Percentiles rank a stretch among this genome's conserved stretches.
Conservation (phyloP, 2,797 vertebrate species). For the Apogon hyalosoma region DNA sequence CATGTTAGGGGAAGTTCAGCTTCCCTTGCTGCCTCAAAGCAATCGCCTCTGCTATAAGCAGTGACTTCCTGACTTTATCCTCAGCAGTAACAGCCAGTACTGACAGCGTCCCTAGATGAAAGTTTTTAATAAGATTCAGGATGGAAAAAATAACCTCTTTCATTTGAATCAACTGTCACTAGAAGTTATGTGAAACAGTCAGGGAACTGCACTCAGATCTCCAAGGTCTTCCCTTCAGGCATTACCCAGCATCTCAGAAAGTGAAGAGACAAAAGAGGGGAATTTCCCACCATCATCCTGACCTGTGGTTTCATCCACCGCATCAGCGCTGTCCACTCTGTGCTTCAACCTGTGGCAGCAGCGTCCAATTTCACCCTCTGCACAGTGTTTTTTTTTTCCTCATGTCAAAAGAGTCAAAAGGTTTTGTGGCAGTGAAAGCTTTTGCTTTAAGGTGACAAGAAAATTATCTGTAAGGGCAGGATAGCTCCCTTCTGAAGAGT, state of each 20-base stretch:
- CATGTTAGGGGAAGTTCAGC: too few species aligned
- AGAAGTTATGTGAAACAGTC: constrained; percentile 25
- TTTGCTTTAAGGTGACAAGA: constrained; percentile 33
- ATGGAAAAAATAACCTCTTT: constrained; percentile 15
- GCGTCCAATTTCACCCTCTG: constrained; percentile 17
- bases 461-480: constrained; percentile 10
- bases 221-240: constrained; percentile 24
- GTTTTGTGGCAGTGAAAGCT: constrained; percentile 28
- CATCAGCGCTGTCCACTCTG: constrained; percentile 11
- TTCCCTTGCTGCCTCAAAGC: too few species aligned
- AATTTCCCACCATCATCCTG: constrained; percentile 21
- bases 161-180: constrained; percentile 42
- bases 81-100: neutral
- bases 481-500: constrained; percentile 13
- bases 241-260: constrained; percentile 28
- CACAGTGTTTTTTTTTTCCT: constrained; percentile 9
- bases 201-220: constrained; percentile 19
- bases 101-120: constrained; percentile 36
- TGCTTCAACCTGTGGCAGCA: constrained; percentile 25
- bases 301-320: constrained; percentile 37
- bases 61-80: constrained; percentile 31
- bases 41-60: neutral
- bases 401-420: constrained; percentile 18
- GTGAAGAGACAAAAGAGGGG: constrained; percentile 28
- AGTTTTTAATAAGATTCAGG: constrained; percentile 43